Evolutionary conservation across 2,888 invertebrate species (phyloP).

Genomic region (Acrocera orbiculus): DNA sequence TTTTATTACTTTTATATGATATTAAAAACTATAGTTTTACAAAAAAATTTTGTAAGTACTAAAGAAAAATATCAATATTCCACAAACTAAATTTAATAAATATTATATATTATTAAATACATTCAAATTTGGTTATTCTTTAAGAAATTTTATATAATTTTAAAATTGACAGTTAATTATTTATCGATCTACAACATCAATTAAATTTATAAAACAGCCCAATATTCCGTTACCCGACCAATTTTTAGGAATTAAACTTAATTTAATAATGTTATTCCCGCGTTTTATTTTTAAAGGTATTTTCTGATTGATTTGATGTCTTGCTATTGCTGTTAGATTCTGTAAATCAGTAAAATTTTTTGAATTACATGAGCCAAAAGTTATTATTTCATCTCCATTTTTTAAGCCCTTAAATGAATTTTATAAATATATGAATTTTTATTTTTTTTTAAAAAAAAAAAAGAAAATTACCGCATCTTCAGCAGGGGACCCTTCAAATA

Average conservation of each 20-base stretch:
- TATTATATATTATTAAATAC: too few species aligned
- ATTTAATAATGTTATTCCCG: conserved; percentile 29
- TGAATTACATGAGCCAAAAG: conserved; percentile 60
- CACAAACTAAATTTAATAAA: too few species aligned
- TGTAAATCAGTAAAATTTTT: conserved; percentile 49
- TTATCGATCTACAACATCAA: conserved; percentile 16
- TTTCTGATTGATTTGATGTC: conserved; percentile 37
- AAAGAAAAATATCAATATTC: too few species aligned
- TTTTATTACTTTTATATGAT: too few species aligned
- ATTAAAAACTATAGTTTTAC: too few species aligned
- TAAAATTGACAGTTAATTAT: too few species aligned
- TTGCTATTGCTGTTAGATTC: conserved; percentile 52
- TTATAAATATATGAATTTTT: background rate
- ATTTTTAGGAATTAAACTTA: conserved; percentile 48
- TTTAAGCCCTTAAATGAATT: conserved; percentile 43
- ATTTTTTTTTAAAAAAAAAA: background rate
- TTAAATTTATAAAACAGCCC: conserved; percentile 46
- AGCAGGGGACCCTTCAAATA: conserved; percentile 67
- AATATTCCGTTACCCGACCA: conserved; percentile 68
- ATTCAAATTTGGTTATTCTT: too few species aligned
- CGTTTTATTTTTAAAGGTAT: conserved; percentile 38
- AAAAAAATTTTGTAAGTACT: too few species aligned
- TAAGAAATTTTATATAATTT: too few species aligned
- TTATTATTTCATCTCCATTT: conserved; percentile 48
- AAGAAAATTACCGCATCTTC: conserved; percentile 47